These are phyloP conservation scores for Sapayoa aenigma DNA, from an alignment of 2,113 vertebrate genomes.

Conservation along the genomic window DNA sequence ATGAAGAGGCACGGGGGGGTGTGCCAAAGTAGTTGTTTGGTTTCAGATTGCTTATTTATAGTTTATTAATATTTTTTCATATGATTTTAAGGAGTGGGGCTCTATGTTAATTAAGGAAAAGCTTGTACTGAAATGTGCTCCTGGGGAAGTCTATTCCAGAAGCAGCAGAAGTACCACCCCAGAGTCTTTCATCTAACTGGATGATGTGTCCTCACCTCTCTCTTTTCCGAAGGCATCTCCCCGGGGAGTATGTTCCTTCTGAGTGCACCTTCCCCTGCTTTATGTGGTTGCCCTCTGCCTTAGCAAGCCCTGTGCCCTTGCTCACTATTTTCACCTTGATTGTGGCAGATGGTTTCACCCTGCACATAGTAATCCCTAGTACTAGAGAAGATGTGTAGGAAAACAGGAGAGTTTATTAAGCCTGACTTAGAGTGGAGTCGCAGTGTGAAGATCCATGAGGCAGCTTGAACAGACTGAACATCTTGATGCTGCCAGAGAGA, in stretches of 20 bases:
- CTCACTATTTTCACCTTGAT: not conserved
- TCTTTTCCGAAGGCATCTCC: not conserved
- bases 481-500: not conserved
- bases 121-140: not conserved
- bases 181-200: not conserved
- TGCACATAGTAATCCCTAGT: not conserved
- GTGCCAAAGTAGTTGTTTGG: not conserved
- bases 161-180: not conserved
- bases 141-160: not conserved
- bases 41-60: not conserved
- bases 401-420: not conserved
- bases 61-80: not conserved
- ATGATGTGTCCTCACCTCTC: not conserved
- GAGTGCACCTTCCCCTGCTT: not conserved
- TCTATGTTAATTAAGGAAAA: not conserved
- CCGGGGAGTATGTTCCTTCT: not conserved
- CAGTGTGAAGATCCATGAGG: not conserved
- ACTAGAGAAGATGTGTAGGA: not conserved
- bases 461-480: not conserved
- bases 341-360: not conserved
- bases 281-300: not conserved
- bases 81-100: not conserved
- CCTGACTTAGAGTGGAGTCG: fast-evolving
- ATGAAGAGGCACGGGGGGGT: fast-evolving
- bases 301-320: not conserved